phyloP scores from a whole-genome alignment of 2,888 invertebrate genomes.

The Agapostemon virescens region DNA sequence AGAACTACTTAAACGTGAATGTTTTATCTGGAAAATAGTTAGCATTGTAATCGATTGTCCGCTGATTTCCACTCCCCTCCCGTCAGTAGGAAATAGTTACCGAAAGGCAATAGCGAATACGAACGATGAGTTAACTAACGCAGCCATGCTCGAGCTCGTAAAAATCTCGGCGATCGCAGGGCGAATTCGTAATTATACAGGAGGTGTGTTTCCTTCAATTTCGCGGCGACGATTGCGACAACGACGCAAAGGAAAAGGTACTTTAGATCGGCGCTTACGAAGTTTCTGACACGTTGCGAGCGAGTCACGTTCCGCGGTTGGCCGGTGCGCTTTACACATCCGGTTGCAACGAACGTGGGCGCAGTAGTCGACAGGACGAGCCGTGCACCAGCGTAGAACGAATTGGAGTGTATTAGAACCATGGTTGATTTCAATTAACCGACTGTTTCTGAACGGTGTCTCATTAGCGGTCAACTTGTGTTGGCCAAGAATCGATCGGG shows the following conservation, averaged over 20 bases:
- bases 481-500: background rate
- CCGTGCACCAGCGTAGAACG: slow-evolving; percentile 53
- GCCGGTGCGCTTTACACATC: slow-evolving; percentile 62
- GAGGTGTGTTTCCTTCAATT: slow-evolving; percentile 12
- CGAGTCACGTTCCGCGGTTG: slow-evolving; percentile 63
- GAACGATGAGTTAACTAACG: too few species aligned
- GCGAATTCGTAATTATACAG: slow-evolving; percentile 29
- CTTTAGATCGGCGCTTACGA: slow-evolving; percentile 42
- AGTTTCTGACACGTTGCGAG: slow-evolving; percentile 61
- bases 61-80: too few species aligned
- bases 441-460: slow-evolving; percentile 39
- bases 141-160: too few species aligned
- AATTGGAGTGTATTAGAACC: slow-evolving; percentile 52
- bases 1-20: too few species aligned
- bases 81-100: too few species aligned
- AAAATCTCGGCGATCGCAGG: background rate
- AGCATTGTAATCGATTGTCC: too few species aligned
- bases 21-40: too few species aligned
- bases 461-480: slow-evolving; percentile 35
- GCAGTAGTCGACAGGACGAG: slow-evolving; percentile 49
- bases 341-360: slow-evolving; percentile 66
- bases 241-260: slow-evolving; percentile 38
- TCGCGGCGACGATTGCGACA: slow-evolving; percentile 13
- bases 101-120: too few species aligned
- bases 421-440: slow-evolving; percentile 54